phyloP scores from a whole-genome alignment of 1,140 invertebrate species.

The Caenorhabditis elegans region DNA sequence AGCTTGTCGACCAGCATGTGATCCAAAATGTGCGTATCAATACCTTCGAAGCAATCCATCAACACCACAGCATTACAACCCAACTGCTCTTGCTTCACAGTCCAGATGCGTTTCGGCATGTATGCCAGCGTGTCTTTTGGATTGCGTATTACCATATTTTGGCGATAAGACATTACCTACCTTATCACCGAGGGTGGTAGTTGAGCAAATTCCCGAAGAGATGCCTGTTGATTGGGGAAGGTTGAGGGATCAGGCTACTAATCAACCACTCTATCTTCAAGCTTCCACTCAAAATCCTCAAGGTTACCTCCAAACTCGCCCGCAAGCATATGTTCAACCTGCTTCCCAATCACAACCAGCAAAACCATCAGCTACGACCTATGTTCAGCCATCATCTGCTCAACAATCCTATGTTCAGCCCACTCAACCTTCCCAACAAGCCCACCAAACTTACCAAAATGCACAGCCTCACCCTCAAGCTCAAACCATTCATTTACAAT shows the following conservation, averaged over 20 bases:
- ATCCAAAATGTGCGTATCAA: conserved; percentile 18
- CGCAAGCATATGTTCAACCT: too few relatives aligned
- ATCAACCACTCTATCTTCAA: too few relatives aligned
- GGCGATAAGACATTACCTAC: neutral
- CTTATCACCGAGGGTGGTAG: neutral
- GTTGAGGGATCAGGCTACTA: neutral
- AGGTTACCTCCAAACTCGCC: too few relatives aligned
- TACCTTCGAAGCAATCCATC: conserved; percentile 10
- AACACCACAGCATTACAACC: neutral
- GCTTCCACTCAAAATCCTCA: too few relatives aligned
- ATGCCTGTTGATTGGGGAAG: neutral
- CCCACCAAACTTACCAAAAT: neutral
- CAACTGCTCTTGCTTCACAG: neutral
- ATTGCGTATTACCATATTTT: conserved; percentile 3
- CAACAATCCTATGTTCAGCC: neutral
- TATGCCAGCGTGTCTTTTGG: conserved; percentile 19
- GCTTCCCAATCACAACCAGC: neutral
- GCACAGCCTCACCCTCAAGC: neutral
- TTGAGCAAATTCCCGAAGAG: neutral
- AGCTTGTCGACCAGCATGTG: conserved; percentile 35
- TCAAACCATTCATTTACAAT: neutral
- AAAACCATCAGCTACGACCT: too few relatives aligned
- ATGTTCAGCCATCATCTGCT: neutral
- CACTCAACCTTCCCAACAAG: neutral
- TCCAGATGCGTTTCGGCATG: neutral